Evolutionary conservation across 2,797 vertebrate species (phyloP).

Genomic region (Rhinatrema bivittatum): DNA sequence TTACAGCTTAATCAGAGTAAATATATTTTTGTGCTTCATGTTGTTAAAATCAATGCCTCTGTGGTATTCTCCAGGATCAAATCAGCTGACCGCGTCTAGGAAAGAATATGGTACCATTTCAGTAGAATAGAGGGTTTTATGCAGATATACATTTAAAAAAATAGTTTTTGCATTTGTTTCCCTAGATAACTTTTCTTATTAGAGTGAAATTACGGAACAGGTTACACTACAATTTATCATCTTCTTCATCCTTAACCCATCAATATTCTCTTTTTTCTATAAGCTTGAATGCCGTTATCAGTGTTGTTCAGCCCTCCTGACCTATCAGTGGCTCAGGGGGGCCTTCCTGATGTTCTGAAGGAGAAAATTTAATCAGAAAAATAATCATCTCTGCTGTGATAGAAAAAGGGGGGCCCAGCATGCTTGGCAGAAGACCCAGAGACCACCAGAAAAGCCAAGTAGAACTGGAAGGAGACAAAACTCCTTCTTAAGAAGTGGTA

Average conservation of each 20-base stretch:
- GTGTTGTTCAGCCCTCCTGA: slow-evolving; percentile 14
- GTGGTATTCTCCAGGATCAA: too few relatives aligned
- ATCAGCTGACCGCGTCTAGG: too few relatives aligned
- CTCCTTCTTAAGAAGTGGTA: slow-evolving; percentile 25
- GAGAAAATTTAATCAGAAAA: slow-evolving; percentile 41
- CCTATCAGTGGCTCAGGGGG: slow-evolving; percentile 13
- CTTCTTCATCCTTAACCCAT: slow-evolving; percentile 14
- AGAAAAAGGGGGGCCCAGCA: slow-evolving; percentile 10
- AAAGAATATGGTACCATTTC: too few relatives aligned
- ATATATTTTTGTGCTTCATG: too few relatives aligned
- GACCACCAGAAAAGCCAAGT: slow-evolving; percentile 53
- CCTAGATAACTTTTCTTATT: slow-evolving; percentile 15
- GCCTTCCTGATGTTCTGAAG: slow-evolving; percentile 30
- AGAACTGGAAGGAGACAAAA: slow-evolving; percentile 39
- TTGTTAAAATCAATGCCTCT: too few relatives aligned
- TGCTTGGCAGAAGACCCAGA: slow-evolving; percentile 38
- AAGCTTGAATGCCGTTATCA: slow-evolving; percentile 8
- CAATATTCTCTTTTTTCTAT: not conserved
- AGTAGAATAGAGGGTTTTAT: too few relatives aligned
- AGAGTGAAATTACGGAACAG: slow-evolving; percentile 11
- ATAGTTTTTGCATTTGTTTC: not conserved
- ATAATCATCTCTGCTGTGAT: slow-evolving; percentile 33
- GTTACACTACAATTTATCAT: slow-evolving; percentile 7
- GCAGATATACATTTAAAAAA: too few relatives aligned
- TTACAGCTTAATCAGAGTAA: too few relatives aligned